Percentiles rank a stretch among this genome's conserved stretches.
phyloP scores from a whole-genome alignment of 2,888 invertebrate species.

The Tenthredo distinguenda region DNA sequence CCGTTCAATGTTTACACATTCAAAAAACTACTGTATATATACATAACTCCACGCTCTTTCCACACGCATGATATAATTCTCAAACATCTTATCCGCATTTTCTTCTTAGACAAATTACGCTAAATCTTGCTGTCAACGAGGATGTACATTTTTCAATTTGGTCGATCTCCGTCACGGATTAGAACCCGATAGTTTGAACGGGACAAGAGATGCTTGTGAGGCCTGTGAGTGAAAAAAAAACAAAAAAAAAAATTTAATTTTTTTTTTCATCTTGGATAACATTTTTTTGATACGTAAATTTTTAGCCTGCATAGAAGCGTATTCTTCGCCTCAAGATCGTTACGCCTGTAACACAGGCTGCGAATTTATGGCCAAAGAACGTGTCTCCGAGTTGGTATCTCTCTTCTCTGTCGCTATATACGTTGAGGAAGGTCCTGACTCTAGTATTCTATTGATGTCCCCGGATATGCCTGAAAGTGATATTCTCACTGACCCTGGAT shows the following conservation, averaged over 20 bases:
- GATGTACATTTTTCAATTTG: constrained; percentile 75
- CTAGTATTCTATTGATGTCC: constrained; percentile 70
- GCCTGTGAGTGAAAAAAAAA: constrained; percentile 66
- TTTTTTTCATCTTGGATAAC: background rate
- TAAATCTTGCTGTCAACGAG: constrained; percentile 74
- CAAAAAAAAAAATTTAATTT: background rate
- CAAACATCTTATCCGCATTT: background rate
- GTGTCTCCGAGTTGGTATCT: constrained; percentile 65
- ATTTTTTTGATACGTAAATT: constrained; percentile 1
- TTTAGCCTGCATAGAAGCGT: constrained; percentile 75
- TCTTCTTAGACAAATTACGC: constrained; percentile 66
- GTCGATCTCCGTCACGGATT: constrained; percentile 68
- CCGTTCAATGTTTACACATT: constrained; percentile 5
- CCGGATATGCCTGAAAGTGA: constrained; percentile 73
- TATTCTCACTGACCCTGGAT: constrained; percentile 71
- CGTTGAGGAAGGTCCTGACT: constrained; percentile 67
- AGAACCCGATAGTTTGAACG: constrained; percentile 66
- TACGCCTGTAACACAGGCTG: constrained; percentile 71
- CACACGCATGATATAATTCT: background rate
- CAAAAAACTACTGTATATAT: too few species aligned
- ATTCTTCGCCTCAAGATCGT: constrained; percentile 64
- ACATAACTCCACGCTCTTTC: background rate
- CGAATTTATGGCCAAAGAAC: constrained; percentile 71
- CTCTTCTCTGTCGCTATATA: constrained; percentile 67
- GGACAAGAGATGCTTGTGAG: constrained; percentile 71